A percentile compares a stretch with the other conserved stretches of the same genome.
These are phyloP conservation scores for Muscina levida DNA, from an alignment of 2,888 invertebrate species.

Conservation along the genomic window DNA sequence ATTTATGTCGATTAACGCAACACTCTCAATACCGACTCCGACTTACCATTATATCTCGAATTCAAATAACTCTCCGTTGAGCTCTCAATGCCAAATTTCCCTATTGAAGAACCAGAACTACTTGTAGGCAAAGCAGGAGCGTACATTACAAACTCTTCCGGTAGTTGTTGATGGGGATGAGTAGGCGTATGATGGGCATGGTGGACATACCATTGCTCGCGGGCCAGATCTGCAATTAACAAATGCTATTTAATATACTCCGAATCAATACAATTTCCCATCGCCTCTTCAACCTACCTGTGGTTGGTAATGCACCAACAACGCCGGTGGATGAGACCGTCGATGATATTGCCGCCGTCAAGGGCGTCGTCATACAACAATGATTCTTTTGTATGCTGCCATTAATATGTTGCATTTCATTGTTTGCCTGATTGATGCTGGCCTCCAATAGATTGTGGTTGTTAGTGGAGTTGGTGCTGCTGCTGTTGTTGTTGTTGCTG, in stretches of 20 bases:
- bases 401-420: conserved; percentile 30
- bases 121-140: conserved; percentile 70
- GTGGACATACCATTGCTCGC: conserved; percentile 72
- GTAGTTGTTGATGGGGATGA: conserved; percentile 75
- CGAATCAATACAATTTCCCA: background rate
- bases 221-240: conserved; percentile 68
- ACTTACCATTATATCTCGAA: conserved; percentile 79
- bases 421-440: conserved; percentile 21
- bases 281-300: conserved; percentile 53
- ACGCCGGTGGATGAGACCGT: conserved; percentile 58
- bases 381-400: conserved; percentile 69
- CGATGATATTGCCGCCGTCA: conserved; percentile 59
- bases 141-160: conserved; percentile 77
- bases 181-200: conserved; percentile 67
- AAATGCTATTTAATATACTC: conserved; percentile 7
- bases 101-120: conserved; percentile 72
- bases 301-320: conserved; percentile 54
- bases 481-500: conserved; percentile 70
- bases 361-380: conserved; percentile 69
- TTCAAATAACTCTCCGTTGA: conserved; percentile 78
- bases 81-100: conserved; percentile 77
- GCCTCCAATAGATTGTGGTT: conserved; percentile 50
- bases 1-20: too few species aligned
- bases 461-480: conserved; percentile 39
- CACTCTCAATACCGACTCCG: too few species aligned